Conservation (phyloP, 1,140 invertebrate species). For the Drosophila aff. region DNA sequence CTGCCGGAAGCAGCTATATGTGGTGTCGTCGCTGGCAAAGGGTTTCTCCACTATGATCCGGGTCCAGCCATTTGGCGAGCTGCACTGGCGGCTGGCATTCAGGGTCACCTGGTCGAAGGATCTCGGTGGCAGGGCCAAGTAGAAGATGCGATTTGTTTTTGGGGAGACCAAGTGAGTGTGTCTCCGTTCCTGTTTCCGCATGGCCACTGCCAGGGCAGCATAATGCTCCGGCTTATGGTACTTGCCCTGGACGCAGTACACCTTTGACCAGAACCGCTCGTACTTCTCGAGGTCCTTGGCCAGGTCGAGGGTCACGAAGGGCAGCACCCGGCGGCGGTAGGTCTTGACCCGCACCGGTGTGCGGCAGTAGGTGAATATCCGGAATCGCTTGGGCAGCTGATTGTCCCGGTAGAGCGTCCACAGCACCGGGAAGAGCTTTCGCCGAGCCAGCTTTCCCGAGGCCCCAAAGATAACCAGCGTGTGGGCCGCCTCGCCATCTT, state of each 20-base stretch:
- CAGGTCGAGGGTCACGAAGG: constrained; percentile 43
- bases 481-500: constrained; percentile 26
- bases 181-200: constrained; percentile 43
- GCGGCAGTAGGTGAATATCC: constrained; percentile 58
- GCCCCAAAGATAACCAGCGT: constrained; percentile 69
- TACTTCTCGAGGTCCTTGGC: constrained; percentile 44
- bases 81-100: constrained; percentile 41
- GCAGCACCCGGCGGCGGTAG: constrained; percentile 38
- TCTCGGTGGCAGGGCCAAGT: constrained; percentile 56
- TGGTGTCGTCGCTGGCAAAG: constrained; percentile 54
- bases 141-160: constrained; percentile 60
- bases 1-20: constrained; percentile 38
- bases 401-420: constrained; percentile 64
- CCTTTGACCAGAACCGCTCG: constrained; percentile 63
- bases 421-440: constrained; percentile 55
- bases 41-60: constrained; percentile 66
- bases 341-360: constrained; percentile 23
- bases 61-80: constrained; percentile 52
- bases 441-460: constrained; percentile 47
- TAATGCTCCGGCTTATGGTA: constrained; percentile 52
- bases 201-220: constrained; percentile 1
- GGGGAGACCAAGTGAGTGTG: constrained; percentile 9
- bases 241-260: constrained; percentile 46
- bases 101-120: constrained; percentile 55
- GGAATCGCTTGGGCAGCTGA: constrained; percentile 42